Evolutionary conservation across 2,797 vertebrate species (phyloP), one percentile per base, ranked within the genome.

Genomic region (Florisuga fusca): DNA sequence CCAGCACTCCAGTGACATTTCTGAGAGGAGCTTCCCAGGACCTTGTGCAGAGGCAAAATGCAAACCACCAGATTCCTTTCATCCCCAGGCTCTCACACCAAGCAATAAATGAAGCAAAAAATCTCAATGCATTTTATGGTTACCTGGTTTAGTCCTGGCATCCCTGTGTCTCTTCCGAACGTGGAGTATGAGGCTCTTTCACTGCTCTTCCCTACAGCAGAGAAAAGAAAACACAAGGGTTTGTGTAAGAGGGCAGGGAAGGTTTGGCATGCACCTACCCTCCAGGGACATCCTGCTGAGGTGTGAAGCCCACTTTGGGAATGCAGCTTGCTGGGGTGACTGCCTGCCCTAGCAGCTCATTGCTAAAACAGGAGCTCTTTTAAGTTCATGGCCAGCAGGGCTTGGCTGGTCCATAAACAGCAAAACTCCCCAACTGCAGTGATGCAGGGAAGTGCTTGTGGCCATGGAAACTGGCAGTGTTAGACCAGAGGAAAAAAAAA

Each of bases 121-220:
- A 45, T 45, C 33, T 55, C 57, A 17, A 4, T 2, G 23, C 3
- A 7, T 68, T 63, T 82, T 25, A 20, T 79, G 6, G 0, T 97
- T 97, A 98, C 98, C 98, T 98, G 98, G 87, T 96, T 97, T 58
- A 98, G 88, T 50, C 96, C 58, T 4, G 98, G 94, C 48, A 97
- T 97, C 86, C 98, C 96, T 38, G 99, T 90, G 85, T 99, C 99
- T 96, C 98, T 98, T 95, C 98, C 98, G 26, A 99, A 99, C 3
- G 99, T 96, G 80, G 98, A 92, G 68, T 99, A 99, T 0, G 98
- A 87, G 45, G 98, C 97, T 92, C 99, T 98, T 95, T 99, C 99
- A 16, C 98, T 96, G 63, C 96, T 94, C 98, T 99, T 99, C 97
- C 99, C 99, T 99, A 90, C 1, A 84, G 69, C 8, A 59, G 50